Evolutionary conservation across 2,888 invertebrate species (phyloP).

Genomic region (Tenthredo amoena): DNA sequence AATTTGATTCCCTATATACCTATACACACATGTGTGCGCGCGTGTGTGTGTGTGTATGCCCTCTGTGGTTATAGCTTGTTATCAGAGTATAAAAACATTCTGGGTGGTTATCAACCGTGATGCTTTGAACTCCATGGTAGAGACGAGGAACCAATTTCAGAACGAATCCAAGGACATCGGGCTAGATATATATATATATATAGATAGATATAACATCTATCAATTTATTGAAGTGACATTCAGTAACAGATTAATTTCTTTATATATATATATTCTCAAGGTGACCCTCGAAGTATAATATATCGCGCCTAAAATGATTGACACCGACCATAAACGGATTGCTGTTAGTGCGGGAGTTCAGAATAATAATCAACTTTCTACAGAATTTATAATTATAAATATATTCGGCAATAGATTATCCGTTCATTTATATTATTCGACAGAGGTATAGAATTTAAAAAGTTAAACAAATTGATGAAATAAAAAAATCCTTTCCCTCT

Average conservation of each 20-base stretch:
- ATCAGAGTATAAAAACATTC: not conserved
- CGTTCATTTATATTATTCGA: not conserved
- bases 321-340: not conserved
- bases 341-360: not conserved
- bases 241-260: not conserved
- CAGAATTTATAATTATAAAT: not conserved
- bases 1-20: too few relatives aligned
- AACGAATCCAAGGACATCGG: conserved; percentile 2
- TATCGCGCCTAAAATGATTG: not conserved
- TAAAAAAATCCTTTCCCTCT: too few relatives aligned
- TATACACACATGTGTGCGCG: not conserved
- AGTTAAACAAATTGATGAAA: too few relatives aligned
- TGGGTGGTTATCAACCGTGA: not conserved
- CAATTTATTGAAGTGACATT: not conserved
- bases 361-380: not conserved
- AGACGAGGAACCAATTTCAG: not conserved
- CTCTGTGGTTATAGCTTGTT: not conserved
- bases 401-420: not conserved
- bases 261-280: not conserved
- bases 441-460: too few relatives aligned
- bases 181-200: not conserved
- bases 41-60: not conserved
- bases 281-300: not conserved
- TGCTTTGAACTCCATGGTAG: not conserved
- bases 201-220: not conserved